Percentiles rank a stretch among this genome's conserved stretches.
These are phyloP conservation scores for Jaculus jaculus DNA, from an alignment of 2,113 vertebrate species.

Conservation along the genomic window DNA sequence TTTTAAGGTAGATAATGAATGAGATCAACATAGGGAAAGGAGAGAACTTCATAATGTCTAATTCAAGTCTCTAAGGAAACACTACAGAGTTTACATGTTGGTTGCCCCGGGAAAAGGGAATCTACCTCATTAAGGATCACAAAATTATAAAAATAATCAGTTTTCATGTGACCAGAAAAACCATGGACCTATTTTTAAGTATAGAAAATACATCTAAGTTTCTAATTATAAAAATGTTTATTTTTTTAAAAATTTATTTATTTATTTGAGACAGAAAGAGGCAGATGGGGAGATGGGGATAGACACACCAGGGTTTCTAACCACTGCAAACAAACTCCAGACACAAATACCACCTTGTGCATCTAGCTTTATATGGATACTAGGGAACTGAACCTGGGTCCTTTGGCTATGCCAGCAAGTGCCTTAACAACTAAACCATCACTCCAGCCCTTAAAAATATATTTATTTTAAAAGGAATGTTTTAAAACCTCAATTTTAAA, in stretches of 20 bases:
- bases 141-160: background rate
- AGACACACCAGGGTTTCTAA: too few relatives aligned
- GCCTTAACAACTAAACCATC: too few relatives aligned
- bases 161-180: background rate
- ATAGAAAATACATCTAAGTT: too few relatives aligned
- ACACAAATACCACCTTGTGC: too few relatives aligned
- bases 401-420: too few relatives aligned
- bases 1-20: conserved; percentile 1
- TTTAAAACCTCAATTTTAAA: too few relatives aligned
- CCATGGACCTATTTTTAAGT: background rate
- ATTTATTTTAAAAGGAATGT: conserved; percentile 13
- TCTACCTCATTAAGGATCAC: background rate
- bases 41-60: background rate
- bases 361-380: too few relatives aligned
- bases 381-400: too few relatives aligned
- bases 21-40: conserved; percentile 41
- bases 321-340: too few relatives aligned
- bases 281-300: too few relatives aligned
- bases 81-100: background rate
- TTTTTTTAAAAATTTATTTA: background rate
- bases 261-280: too few relatives aligned
- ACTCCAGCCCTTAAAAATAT: too few relatives aligned
- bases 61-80: conserved; percentile 1
- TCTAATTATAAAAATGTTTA: conserved; percentile 23
- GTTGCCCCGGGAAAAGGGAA: conserved; percentile 38